Evolutionary conservation across 2,113 vertebrate genomes (phyloP), one percentile per base, ranked within the genome.

Genomic region (Agelaius phoeniceus): DNA sequence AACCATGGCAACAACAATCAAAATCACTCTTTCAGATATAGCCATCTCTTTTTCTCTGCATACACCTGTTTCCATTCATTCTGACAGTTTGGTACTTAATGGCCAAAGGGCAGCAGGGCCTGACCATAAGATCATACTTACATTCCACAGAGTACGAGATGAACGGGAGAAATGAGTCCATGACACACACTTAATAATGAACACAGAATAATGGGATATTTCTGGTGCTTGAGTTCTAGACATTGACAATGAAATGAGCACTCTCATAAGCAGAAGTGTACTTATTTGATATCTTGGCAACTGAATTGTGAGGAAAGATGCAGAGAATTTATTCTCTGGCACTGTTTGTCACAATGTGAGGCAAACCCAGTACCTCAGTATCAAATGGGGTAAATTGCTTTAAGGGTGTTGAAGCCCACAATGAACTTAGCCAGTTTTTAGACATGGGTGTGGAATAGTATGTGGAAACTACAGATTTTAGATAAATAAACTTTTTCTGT

Each of bases 21-120:
- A 23, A 86, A 65, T 82, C 57, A 74, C 59, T 51, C 86, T 84
- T 86, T 87, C 72, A 87, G 79, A 95, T 88, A 87, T 33, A 93
- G 89, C 57, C 44, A 59, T 72, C 74, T 87, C 84, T 93, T 94
- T 66, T 69, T 62, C 80, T 81, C 65, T 27, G 28, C n/a, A 62
- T 87, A 90, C 96, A 97, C 96, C 96, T 96, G 96, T 95, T 97
- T 94, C 90, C 78, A 89, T 91, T 98, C 81, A 94, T 66, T 94
- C 94, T 96, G 97, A 94, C 88, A 93, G 69, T 59, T 87, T 48
- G 74, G 65, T 71, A 66, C 90, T 96, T 96, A 91, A 94, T 96
- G 93, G 84, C 92, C 73, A 97, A 97, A 97, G 88, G 94, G 69
- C 93, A 96, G 82, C 43, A 83, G 95, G 93, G 82, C 54, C 43